These are phyloP conservation scores for Nycteola revayana DNA, from an alignment of 2,888 invertebrate genomes.

Conservation along the genomic window DNA sequence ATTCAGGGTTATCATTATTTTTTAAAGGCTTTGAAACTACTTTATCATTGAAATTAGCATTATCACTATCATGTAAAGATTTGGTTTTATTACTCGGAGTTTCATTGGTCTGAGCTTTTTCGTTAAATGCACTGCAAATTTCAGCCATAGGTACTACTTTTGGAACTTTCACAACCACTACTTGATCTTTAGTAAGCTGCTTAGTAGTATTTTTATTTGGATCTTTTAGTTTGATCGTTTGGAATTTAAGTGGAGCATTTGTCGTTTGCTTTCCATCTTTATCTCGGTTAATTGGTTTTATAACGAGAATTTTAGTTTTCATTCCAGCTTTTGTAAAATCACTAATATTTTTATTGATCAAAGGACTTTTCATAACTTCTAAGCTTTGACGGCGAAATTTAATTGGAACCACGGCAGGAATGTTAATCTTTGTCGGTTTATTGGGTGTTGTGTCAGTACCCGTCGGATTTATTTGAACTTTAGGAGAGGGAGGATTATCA, in stretches of 20 bases:
- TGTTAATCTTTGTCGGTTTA: slow-evolving; percentile 37
- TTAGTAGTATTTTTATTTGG: slow-evolving; percentile 47
- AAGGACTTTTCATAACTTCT: slow-evolving; percentile 68
- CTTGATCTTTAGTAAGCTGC: slow-evolving; percentile 55
- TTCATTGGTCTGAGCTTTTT: slow-evolving; percentile 7
- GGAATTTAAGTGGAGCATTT: slow-evolving; percentile 60
- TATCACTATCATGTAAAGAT: background rate
- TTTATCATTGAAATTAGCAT: slow-evolving; percentile 2
- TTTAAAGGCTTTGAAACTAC: slow-evolving; percentile 2
- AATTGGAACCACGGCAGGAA: slow-evolving; percentile 55
- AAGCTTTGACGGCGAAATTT: slow-evolving; percentile 65
- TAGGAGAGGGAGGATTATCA: too few relatives aligned
- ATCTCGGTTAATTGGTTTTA: slow-evolving; percentile 69
- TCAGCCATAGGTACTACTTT: slow-evolving; percentile 47
- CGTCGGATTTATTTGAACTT: too few relatives aligned
- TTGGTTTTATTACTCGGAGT: background rate
- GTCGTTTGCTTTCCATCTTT: slow-evolving; percentile 51
- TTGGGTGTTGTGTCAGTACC: slow-evolving; percentile 11
- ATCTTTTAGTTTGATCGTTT: slow-evolving; percentile 87
- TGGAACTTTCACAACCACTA: slow-evolving; percentile 68
- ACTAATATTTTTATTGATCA: slow-evolving; percentile 67
- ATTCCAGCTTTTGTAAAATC: slow-evolving; percentile 70
- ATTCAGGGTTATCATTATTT: slow-evolving; percentile 5
- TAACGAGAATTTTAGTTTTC: slow-evolving; percentile 74
- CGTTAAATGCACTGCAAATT: slow-evolving; percentile 13